A percentile compares a stretch with the other conserved stretches of the same genome.
Evolutionary conservation across 2,113 vertebrate genomes (phyloP).

Genomic region (Ovis aries): ARS-UI_Ramb_v3.0 NC_056056.1:203567001-203567500

Average conservation of each 20-base stretch:
- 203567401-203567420: slow-evolving; percentile 11
- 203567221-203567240: neutral
- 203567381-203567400: neutral
- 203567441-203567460: slow-evolving; percentile 3
- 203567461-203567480: slow-evolving; percentile 33
- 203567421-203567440: neutral
- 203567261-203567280: neutral
- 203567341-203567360: neutral
- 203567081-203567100: neutral
- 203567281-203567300: neutral
- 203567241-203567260: neutral
- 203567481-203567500: neutral
- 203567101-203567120: neutral
- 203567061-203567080: neutral
- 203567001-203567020: neutral
- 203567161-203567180: neutral
- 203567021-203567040: neutral
- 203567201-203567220: neutral
- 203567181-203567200: neutral
- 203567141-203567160: neutral
- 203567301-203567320: neutral
- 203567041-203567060: neutral
- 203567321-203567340: neutral
- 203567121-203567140: neutral
- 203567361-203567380: neutral